Evolutionary conservation across 2,888 invertebrate genomes (phyloP).

Genomic region (Baccha elongata): DNA sequence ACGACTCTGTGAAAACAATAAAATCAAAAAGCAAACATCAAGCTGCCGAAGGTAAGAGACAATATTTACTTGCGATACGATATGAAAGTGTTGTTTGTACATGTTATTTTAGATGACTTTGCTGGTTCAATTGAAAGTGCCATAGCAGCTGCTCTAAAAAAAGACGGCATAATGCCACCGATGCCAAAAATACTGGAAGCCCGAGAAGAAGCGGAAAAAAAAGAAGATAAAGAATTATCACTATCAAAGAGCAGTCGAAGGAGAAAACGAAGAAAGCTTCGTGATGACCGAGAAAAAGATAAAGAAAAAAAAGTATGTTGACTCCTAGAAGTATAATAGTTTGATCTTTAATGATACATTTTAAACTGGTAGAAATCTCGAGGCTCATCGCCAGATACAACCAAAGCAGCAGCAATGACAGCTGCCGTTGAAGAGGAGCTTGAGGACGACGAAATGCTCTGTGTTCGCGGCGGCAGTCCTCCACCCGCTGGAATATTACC

Average conservation of each 20-base stretch:
- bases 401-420: conserved; percentile 74
- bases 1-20: conserved; percentile 31
- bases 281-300: conserved; percentile 79
- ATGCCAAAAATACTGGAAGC: conserved; percentile 80
- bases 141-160: conserved; percentile 89
- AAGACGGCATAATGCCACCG: conserved; percentile 84
- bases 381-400: conserved; percentile 77
- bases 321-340: background rate
- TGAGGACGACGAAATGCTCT: conserved; percentile 92
- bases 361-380: conserved; percentile 68
- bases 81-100: background rate
- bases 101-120: conserved; percentile 88
- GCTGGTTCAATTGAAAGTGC: conserved; percentile 91
- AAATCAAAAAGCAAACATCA: conserved; percentile 49
- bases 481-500: conserved; percentile 76
- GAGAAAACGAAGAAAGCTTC: conserved; percentile 79
- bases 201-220: conserved; percentile 84
- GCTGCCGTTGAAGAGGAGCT: conserved; percentile 83
- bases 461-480: conserved; percentile 90
- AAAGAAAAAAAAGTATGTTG: conserved; percentile 76
- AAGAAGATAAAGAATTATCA: conserved; percentile 81
- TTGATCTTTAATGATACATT: background rate
- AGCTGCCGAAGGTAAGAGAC: conserved; percentile 42
- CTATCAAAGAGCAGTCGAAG: conserved; percentile 77
- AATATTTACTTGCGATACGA: background rate